Conservation (phyloP, 2,888 invertebrate genomes). For the Nycteola revayana region DNA sequence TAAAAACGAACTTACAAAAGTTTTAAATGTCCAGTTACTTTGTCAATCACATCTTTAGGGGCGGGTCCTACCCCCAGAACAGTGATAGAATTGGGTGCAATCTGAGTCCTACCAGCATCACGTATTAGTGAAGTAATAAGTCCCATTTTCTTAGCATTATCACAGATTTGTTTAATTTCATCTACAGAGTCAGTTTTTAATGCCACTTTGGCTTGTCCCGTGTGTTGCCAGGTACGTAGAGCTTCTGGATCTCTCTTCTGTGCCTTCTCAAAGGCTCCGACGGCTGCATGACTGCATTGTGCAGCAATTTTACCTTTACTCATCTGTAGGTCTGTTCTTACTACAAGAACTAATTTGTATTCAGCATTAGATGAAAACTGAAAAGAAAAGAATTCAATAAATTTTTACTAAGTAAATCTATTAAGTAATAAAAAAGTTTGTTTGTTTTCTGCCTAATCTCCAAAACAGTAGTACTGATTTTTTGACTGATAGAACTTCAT, state of each 20-base stretch:
- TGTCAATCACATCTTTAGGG: conserved; percentile 87
- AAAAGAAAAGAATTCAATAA: conserved; percentile 27
- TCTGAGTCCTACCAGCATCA: conserved; percentile 97
- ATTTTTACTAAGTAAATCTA: no score
- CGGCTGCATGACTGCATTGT: conserved; percentile 97
- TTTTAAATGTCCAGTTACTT: conserved; percentile 94
- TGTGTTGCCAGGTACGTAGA: conserved; percentile 80
- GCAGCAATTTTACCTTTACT: conserved; percentile 97
- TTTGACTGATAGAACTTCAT: no score
- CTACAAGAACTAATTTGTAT: conserved; percentile 92
- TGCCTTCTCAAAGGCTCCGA: conserved; percentile 90
- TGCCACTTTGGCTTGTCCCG: conserved; percentile 94
- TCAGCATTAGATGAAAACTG: conserved; percentile 76
- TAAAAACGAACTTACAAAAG: conserved; percentile 82
- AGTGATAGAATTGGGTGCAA: conserved; percentile 93
- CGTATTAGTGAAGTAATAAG: conserved; percentile 88
- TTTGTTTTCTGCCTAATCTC: no score
- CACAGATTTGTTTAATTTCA: conserved; percentile 86
- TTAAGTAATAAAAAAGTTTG: no score
- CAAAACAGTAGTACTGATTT: no score
- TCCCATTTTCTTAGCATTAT: conserved; percentile 86
- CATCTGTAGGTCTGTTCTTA: conserved; percentile 96
- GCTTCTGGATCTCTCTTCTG: conserved; percentile 82
- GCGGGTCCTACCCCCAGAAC: conserved; percentile 97
- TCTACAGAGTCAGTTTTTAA: conserved; percentile 90